Conservation (phyloP, 2,888 invertebrate genomes). For the Eupelmus urozonus region DNA sequence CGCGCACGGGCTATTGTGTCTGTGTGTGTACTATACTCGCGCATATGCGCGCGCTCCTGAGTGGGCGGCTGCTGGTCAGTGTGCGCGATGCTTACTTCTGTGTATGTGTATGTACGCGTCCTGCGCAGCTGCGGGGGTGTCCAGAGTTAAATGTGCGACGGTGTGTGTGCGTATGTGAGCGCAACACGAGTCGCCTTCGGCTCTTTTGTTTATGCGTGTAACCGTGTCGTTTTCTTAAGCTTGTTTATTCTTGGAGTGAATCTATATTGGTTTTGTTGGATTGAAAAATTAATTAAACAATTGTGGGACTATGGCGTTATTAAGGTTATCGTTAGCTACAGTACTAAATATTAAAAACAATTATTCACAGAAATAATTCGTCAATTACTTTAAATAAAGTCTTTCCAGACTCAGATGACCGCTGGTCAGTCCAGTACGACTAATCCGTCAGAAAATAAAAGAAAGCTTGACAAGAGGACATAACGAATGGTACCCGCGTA, state of each 20-base stretch:
- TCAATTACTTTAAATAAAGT: too few relatives aligned
- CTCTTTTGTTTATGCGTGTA: neutral
- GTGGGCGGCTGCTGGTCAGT: conserved; percentile 71
- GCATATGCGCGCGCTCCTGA: conserved; percentile 47
- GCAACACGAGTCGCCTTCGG: neutral
- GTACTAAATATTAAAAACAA: too few relatives aligned
- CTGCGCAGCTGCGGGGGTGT: conserved; percentile 14
- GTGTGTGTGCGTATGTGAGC: too few relatives aligned
- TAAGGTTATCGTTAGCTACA: too few relatives aligned
- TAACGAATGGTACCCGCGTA: conserved; percentile 51
- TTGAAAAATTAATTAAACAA: too few relatives aligned
- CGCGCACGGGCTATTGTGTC: conserved; percentile 49
- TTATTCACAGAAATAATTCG: too few relatives aligned
- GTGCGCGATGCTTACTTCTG: conserved; percentile 17
- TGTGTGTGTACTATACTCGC: neutral
- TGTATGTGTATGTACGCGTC: conserved; percentile 24
- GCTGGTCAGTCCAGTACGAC: too few relatives aligned
- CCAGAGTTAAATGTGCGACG: neutral
- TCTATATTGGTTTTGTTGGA: too few relatives aligned
- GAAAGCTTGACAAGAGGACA: too few relatives aligned
- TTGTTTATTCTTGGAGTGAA: neutral
- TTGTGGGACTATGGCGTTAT: too few relatives aligned
- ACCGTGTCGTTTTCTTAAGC: neutral
- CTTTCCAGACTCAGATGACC: too few relatives aligned
- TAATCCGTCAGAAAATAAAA: too few relatives aligned